phyloP scores from a whole-genome alignment of 2,113 vertebrate genomes.

The Lipotes vexillifer region DNA sequence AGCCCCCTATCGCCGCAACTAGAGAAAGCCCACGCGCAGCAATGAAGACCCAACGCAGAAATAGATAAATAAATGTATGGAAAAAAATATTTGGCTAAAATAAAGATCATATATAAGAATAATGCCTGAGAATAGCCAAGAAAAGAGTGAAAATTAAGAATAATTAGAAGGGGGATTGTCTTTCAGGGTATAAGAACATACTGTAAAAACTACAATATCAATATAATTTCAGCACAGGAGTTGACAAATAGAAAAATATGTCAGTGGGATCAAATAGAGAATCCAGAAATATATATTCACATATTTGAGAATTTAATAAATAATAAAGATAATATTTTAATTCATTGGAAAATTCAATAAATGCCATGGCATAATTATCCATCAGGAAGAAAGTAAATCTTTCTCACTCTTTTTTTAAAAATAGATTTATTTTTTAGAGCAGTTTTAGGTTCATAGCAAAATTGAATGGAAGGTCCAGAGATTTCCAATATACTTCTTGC shows the following conservation, averaged over 20 bases:
- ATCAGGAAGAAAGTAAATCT: background rate
- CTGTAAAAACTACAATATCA: background rate
- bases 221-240: background rate
- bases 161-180: background rate
- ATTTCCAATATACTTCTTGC: too few relatives aligned
- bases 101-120: background rate
- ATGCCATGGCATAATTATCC: background rate
- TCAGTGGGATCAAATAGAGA: background rate
- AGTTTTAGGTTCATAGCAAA: background rate
- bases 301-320: background rate
- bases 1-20: accelerated
- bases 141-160: background rate
- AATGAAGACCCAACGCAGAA: too few relatives aligned
- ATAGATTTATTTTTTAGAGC: background rate
- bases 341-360: background rate
- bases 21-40: too few relatives aligned
- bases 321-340: background rate
- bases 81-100: background rate
- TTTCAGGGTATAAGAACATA: background rate
- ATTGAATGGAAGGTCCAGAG: background rate
- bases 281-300: background rate
- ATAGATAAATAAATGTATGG: too few relatives aligned
- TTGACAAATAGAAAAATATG: background rate
- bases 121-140: background rate
- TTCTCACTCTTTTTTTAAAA: background rate